A percentile compares a stretch with the other conserved stretches of the same genome.
Conservation (phyloP, 2,113 vertebrate genomes). For the Micronycteris hirsuta region DNA sequence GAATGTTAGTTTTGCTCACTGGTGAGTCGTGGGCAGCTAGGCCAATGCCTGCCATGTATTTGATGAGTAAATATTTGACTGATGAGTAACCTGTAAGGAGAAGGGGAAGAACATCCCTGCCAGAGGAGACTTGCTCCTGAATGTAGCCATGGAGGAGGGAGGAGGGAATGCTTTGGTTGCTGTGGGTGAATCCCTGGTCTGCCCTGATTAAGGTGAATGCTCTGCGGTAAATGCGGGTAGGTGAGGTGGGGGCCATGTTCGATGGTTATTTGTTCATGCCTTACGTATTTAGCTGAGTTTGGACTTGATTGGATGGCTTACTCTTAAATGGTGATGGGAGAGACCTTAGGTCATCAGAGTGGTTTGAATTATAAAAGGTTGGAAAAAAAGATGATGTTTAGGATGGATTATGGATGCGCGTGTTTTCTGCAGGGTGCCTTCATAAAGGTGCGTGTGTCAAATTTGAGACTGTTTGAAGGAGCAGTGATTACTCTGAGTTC, state of each 20-base stretch:
- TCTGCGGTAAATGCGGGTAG: not conserved
- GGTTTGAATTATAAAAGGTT: not conserved
- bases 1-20: not conserved
- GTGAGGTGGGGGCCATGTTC: accelerated
- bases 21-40: not conserved
- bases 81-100: not conserved
- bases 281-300: not conserved
- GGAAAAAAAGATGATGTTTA: not conserved
- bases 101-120: not conserved
- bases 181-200: not conserved
- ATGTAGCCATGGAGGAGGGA: not conserved
- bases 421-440: not conserved
- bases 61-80: not conserved
- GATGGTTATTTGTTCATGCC: not conserved
- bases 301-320: not conserved
- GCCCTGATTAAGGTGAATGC: not conserved
- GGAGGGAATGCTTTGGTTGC: not conserved
- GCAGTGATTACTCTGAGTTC: not conserved
- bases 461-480: not conserved
- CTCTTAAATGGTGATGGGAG: not conserved
- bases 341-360: not conserved
- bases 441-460: not conserved
- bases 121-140: not conserved
- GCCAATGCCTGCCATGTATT: not conserved
- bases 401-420: not conserved